These are phyloP conservation scores for Anthonomus grandis DNA, from an alignment of 1,140 invertebrate species.

Conservation along the genomic window DNA sequence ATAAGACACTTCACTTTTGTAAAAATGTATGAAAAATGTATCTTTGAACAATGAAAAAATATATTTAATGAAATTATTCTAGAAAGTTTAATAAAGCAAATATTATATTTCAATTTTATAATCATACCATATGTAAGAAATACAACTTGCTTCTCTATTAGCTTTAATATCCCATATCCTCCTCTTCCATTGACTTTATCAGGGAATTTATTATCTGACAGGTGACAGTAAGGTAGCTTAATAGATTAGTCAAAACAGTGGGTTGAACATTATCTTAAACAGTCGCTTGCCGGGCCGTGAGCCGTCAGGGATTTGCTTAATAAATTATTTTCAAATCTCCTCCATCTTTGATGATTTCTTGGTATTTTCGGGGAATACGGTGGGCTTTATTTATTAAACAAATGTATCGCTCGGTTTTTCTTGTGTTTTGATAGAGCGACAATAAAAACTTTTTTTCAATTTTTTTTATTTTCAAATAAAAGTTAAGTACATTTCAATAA, in stretches of 20 bases:
- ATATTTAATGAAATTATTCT: not conserved
- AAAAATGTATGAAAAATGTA: too few species aligned
- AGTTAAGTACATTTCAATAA: too few species aligned
- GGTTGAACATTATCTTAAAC: constrained; percentile 19
- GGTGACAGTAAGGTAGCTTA: constrained; percentile 19
- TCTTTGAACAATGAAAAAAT: not conserved
- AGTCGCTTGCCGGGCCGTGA: constrained; percentile 1
- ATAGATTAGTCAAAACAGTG: constrained; percentile 23
- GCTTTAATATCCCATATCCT: not conserved
- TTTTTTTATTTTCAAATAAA: too few species aligned
- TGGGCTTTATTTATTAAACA: too few species aligned
- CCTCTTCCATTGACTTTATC: constrained; percentile 3
- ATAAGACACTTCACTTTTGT: too few species aligned
- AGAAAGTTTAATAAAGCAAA: not conserved
- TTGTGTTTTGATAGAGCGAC: too few species aligned
- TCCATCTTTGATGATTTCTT: too few species aligned
- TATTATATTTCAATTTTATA: not conserved
- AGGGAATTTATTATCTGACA: constrained; percentile 13
- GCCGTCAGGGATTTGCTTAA: constrained; percentile 2
- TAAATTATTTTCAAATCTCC: constrained; percentile 18
- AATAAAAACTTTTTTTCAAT: too few species aligned
- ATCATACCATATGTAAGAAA: not conserved
- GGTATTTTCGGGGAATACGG: too few species aligned
- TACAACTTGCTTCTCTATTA: not conserved
- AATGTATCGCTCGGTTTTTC: too few species aligned